Evolutionary conservation across 2,888 invertebrate genomes (phyloP).

Genomic region (Prosapia bicincta): DNA sequence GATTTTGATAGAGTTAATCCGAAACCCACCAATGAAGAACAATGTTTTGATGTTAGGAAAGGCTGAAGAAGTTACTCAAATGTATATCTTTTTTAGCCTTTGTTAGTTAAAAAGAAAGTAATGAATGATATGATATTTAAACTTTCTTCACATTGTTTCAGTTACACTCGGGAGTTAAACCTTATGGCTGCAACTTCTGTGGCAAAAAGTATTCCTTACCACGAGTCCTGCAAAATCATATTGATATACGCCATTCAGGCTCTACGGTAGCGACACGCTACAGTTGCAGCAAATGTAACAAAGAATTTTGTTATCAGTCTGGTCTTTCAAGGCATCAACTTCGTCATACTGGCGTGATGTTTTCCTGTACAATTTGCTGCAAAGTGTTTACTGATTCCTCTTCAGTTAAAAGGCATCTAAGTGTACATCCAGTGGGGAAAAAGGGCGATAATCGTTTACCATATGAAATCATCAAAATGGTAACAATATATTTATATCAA

Average conservation of each 20-base stretch:
- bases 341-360: conserved; percentile 48
- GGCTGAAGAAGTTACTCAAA: too few species aligned
- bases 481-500: too few species aligned
- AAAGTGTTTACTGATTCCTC: conserved; percentile 28
- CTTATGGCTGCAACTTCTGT: conserved; percentile 49
- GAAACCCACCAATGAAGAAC: too few species aligned
- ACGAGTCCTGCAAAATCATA: conserved; percentile 43
- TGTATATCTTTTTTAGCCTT: too few species aligned
- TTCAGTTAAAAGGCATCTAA: conserved; percentile 26
- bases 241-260: conserved; percentile 42
- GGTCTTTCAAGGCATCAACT: conserved; percentile 50
- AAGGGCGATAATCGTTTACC: not conserved
- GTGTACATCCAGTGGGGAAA: not conserved
- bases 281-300: conserved; percentile 48
- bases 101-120: too few species aligned
- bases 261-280: conserved; percentile 49
- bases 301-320: conserved; percentile 49
- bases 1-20: too few species aligned
- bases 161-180: conserved; percentile 49
- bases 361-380: conserved; percentile 25
- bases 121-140: too few species aligned
- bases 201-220: conserved; percentile 44
- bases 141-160: not conserved
- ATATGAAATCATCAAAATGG: not conserved
- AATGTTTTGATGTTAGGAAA: too few species aligned